Evolutionary conservation across 2,113 vertebrate species (phyloP), one percentile per base, ranked within the genome.

Genomic region (Ictidomys tridecemlineatus): DNA sequence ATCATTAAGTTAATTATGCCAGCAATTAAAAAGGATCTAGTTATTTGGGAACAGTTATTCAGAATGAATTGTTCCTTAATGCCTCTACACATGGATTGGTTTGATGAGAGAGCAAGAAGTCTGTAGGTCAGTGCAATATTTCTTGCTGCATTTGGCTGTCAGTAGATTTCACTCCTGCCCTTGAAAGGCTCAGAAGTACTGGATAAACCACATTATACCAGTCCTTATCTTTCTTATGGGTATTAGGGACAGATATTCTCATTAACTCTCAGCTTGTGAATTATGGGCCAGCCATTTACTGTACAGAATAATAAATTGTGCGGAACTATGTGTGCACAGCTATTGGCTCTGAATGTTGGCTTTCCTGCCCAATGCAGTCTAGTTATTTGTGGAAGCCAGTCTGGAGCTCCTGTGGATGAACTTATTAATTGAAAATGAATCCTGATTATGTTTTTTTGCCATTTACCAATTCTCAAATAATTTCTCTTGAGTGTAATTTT

Each of bases 1-100:
- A 98, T 98, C 98, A 98, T 98, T 98, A 98, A 98, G 99, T 98
- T 99, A 99, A 99, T 99, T 99, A 98, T 96, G 98, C 97, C 90
- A 98, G 98, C 98, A 99, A 99, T 99, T 99, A 99, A 98, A 99
- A 99, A 97, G 95, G 95, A 98, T 98, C 98, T 98, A 98, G 98
- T 98, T 99, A 98, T 99, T 98, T 98, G 98, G 98, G 98, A 98
- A 97, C 97, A 98, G 98, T 98, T 98, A 98, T 92, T 97, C 97
- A 98, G 97, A 98, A 98, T 98, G 98, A 99, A 99, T 98, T 97
- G 98, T 98, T 98, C 97, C 97, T 98, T 98, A 98, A 97, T 98
- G 98, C 98, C 94, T 98, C 97, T 97, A 97, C 98, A 98, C 98
- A 97, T 98, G 98, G 97, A 97, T 98, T 98, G 97, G 97, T 98